Evolutionary conservation across 2,888 invertebrate genomes (phyloP).

Genomic region (Drosophila falleni): DNA sequence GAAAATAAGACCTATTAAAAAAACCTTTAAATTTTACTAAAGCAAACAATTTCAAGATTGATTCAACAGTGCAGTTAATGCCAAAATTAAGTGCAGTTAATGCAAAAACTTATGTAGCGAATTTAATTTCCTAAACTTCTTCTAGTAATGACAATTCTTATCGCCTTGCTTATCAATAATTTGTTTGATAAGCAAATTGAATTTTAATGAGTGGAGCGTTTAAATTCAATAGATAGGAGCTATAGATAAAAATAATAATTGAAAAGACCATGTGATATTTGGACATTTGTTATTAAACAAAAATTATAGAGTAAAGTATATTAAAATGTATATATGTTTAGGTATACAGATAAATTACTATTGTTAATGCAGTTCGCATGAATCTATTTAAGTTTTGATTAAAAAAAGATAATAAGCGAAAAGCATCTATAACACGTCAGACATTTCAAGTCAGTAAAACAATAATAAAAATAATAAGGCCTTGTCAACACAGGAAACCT

Average conservation of each 20-base stretch:
- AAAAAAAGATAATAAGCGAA: background rate
- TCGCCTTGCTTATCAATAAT: constrained; percentile 28
- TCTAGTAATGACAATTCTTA: constrained; percentile 7
- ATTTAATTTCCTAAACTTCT: constrained; percentile 4
- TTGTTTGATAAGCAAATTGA: constrained; percentile 51
- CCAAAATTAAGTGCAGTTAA: background rate
- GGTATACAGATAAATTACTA: background rate
- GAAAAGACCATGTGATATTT: constrained; percentile 32
- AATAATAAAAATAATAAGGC: constrained; percentile 5
- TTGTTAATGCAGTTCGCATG: background rate
- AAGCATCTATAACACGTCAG: constrained; percentile 1
- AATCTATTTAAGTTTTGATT: background rate
- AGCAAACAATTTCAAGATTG: constrained; percentile 1
- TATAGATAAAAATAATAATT: constrained; percentile 25
- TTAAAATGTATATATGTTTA: too few relatives aligned
- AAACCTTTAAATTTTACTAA: background rate
- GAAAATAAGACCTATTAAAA: background rate
- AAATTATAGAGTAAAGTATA: too few relatives aligned
- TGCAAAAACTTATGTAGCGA: background rate
- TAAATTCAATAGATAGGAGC: constrained; percentile 15
- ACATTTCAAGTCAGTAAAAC: constrained; percentile 7
- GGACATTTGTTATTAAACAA: background rate
- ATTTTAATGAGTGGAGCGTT: constrained; percentile 47
- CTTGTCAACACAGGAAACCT: constrained; percentile 9
- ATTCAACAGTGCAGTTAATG: background rate